phyloP scores from a whole-genome alignment of 2,113 vertebrate species.

The Megaleporinus macrocephalus region DNA sequence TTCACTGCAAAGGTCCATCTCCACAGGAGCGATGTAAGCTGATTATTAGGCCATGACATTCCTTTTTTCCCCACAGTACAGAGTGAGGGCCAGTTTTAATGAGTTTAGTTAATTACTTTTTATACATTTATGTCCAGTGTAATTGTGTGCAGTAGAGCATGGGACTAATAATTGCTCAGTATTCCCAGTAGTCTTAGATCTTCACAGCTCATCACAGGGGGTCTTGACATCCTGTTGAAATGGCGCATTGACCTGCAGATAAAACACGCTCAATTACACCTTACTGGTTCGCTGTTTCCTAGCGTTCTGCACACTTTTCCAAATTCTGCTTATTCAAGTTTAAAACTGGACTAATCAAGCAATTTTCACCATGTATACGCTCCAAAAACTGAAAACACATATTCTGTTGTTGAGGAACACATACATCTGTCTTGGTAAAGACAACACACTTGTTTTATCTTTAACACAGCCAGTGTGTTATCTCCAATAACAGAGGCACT shows the following conservation, averaged over 20 bases:
- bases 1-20: not conserved
- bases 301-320: not conserved
- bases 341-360: not conserved
- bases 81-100: conserved; percentile 56
- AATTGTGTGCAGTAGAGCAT: conserved; percentile 47
- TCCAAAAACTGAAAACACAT: no score
- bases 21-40: conserved; percentile 2
- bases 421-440: no score
- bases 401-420: no score
- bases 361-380: no score
- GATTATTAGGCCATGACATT: conserved; percentile 12
- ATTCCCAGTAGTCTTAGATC: conserved; percentile 57
- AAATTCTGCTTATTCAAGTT: not conserved
- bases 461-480: no score
- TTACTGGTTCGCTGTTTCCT: not conserved
- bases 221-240: conserved; percentile 29
- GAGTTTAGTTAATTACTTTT: conserved; percentile 69
- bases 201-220: conserved; percentile 30
- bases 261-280: conserved; percentile 15
- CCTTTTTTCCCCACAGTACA: not conserved
- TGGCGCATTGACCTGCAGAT: conserved; percentile 19
- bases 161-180: conserved; percentile 60
- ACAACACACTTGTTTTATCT: no score
- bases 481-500: no score
- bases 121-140: conserved; percentile 58